Conservation (phyloP, 2,113 vertebrate species). For the Megaleporinus macrocephalus region DNA sequence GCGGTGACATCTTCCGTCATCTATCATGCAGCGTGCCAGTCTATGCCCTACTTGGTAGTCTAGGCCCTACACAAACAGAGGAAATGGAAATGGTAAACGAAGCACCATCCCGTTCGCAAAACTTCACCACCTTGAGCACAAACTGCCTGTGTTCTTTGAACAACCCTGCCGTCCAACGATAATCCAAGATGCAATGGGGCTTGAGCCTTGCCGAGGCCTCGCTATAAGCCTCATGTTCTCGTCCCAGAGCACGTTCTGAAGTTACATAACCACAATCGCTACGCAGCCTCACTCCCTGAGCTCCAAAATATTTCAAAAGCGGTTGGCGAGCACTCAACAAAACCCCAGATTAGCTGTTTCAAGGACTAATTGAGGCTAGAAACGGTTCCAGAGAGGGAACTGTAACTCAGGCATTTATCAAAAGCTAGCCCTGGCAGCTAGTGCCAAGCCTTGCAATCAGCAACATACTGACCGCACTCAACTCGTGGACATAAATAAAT, state of each 20-base stretch:
- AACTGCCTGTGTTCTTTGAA: slow-evolving; percentile 49
- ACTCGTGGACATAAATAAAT: slow-evolving; percentile 3
- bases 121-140: slow-evolving; percentile 53
- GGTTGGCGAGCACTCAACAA: slow-evolving; percentile 49
- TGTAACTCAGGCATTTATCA: slow-evolving; percentile 29
- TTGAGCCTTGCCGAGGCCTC: slow-evolving; percentile 65
- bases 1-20: background rate
- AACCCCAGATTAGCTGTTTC: slow-evolving; percentile 52
- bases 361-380: slow-evolving; percentile 63
- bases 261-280: slow-evolving; percentile 62
- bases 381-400: slow-evolving; percentile 7
- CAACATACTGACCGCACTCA: slow-evolving; percentile 33
- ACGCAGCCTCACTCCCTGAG: slow-evolving; percentile 51
- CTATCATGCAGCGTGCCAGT: background rate
- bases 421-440: background rate
- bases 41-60: background rate
- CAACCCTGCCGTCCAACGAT: slow-evolving; percentile 58
- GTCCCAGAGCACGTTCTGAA: slow-evolving; percentile 66
- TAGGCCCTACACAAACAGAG: background rate
- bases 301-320: slow-evolving; percentile 41
- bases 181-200: slow-evolving; percentile 64
- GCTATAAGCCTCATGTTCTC: slow-evolving; percentile 71
- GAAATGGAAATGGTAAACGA: slow-evolving; percentile 22
- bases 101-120: slow-evolving; percentile 17
- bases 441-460: background rate